Conservation (phyloP, 2,113 vertebrate species). For the Rhinogobius similis region DNA sequence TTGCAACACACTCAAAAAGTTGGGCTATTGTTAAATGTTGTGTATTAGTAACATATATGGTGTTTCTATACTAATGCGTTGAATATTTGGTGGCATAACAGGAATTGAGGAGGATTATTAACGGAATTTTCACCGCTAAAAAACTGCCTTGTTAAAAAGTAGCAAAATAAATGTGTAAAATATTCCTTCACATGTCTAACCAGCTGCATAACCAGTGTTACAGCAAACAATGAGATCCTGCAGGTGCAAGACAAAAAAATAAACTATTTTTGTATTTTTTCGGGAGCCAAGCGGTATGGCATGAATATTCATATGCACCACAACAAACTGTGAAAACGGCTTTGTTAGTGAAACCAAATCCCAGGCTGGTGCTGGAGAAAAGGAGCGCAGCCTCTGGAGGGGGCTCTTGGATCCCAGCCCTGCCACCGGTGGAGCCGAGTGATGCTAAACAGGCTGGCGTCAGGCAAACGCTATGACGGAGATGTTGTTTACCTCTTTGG, state of each 20-base stretch:
- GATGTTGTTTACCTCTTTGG: conserved; percentile 60
- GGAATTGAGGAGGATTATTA: background rate
- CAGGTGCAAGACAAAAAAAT: conserved; percentile 13
- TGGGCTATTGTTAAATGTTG: no score
- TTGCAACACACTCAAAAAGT: background rate
- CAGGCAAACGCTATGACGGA: conserved; percentile 46
- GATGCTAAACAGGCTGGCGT: conserved; percentile 55
- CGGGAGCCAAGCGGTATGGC: conserved; percentile 36
- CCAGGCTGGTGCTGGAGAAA: conserved; percentile 51
- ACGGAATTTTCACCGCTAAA: background rate
- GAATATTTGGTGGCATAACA: background rate
- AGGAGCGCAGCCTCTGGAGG: conserved; percentile 41
- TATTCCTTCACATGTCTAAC: conserved; percentile 8
- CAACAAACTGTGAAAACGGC: conserved; percentile 68
- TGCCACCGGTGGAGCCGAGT: conserved; percentile 54
- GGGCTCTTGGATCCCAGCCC: conserved; percentile 54
- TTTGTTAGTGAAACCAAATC: conserved; percentile 72
- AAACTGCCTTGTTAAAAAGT: background rate
- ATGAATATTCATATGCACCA: conserved; percentile 70
- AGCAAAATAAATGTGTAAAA: conserved; percentile 22
- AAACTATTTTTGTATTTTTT: conserved; percentile 24
- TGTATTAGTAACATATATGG: no score
- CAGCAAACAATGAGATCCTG: conserved; percentile 20
- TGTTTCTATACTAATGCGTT: background rate
- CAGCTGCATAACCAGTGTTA: conserved; percentile 14